phyloP scores from a whole-genome alignment of 2,113 vertebrate genomes.

The Sturnus vulgaris region DNA sequence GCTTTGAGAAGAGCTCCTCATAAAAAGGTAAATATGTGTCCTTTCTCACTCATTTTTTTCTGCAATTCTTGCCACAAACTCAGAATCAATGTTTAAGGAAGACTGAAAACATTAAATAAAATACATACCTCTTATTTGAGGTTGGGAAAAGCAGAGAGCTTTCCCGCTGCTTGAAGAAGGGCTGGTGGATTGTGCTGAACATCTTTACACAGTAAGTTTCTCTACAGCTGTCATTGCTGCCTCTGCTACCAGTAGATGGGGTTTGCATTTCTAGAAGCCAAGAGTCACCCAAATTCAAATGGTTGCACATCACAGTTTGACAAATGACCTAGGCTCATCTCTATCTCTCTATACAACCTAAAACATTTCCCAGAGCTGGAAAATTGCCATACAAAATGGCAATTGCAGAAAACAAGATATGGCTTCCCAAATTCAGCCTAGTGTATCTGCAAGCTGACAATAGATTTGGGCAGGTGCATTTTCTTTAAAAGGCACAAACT shows the following conservation, averaged over 20 bases:
- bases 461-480: background rate
- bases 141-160: background rate
- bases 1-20: background rate
- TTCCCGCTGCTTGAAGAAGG: background rate
- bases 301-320: background rate
- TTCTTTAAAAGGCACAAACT: background rate
- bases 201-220: background rate
- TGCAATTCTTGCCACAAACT: background rate
- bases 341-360: background rate
- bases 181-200: background rate
- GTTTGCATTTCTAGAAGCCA: background rate
- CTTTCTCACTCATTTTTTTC: background rate
- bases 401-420: background rate
- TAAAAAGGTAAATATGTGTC: background rate
- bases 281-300: background rate
- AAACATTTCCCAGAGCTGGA: background rate
- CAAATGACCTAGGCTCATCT: background rate
- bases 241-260: background rate
- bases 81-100: background rate
- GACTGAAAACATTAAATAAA: background rate
- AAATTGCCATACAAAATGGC: background rate
- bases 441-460: background rate
- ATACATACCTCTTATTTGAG: background rate
- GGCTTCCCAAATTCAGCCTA: background rate
- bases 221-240: background rate